Base-by-base conservation (phyloP, 2,888 invertebrate species). In the Drosophila cognata region DNA sequence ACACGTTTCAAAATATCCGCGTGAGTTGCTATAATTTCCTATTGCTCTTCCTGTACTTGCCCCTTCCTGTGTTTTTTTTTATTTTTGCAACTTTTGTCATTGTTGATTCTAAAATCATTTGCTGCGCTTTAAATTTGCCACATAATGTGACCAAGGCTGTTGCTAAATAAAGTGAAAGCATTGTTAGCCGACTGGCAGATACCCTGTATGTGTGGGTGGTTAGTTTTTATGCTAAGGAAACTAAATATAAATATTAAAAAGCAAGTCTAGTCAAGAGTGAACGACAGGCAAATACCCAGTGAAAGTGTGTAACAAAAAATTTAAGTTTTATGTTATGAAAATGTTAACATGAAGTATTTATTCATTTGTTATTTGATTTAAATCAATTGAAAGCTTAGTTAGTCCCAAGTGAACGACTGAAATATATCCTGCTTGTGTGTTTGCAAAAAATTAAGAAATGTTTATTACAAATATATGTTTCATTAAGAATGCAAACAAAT, bases 1-100 rank as follows among this genome's bases (percentile, higher is more conserved):
- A 91, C 93, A 93, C 91, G 92, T 91, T 88, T 92, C 92, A 63
- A 93, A 92, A 89, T 93, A 93, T 91, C 92, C 93, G 76, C 93
- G 93, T 93, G 88, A 93, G 93, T 93, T 88, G 77, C 66, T 76
- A 79, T 64, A 72, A 80, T 78, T 84, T 72, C 61, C 61, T 58
- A 60, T 59, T 68, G 70, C 64, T 21, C 18, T 13, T 11, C 48
- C 25, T 2, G 2, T 7, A 46, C 25, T 25, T 46, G 16, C 8
- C 13, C 8, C 11, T 28, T 13, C 25, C 25, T 4, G 4, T 46
- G 7, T 4, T 46, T 13, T 25, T 46, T 36, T 36, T 16, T 36
- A 33, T 33, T 33, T 46, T 16, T 16, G 25, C 8, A 25, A 11
- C 8, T 55, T 36, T 55, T 38, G 36, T 25, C 53, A 63, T 38